Conservation (phyloP, 2,888 invertebrate genomes). For the Poecilus cupreus region DNA sequence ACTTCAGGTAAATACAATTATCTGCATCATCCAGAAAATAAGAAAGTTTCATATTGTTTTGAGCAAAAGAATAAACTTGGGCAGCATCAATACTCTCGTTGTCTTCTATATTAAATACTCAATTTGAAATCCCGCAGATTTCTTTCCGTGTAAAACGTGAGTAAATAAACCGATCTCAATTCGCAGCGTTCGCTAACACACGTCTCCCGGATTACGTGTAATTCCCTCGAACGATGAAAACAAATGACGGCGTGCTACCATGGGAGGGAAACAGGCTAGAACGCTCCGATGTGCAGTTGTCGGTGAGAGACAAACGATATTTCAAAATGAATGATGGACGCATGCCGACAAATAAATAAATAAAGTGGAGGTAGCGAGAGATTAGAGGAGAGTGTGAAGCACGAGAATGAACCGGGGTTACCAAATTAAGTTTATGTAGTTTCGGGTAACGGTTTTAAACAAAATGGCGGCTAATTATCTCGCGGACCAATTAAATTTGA, state of each 20-base stretch:
- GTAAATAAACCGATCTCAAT: slow-evolving; percentile 5
- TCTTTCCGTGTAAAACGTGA: slow-evolving; percentile 17
- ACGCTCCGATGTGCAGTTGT: not conserved
- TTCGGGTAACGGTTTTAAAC: too few species aligned
- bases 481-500: too few species aligned
- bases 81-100: not conserved
- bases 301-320: slow-evolving; percentile 34
- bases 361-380: not conserved
- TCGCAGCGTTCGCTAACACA: slow-evolving; percentile 15
- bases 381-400: too few species aligned
- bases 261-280: not conserved
- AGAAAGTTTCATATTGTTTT: not conserved
- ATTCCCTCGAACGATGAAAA: slow-evolving; percentile 51
- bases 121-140: slow-evolving; percentile 18
- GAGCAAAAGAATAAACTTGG: too few species aligned
- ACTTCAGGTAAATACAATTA: too few species aligned
- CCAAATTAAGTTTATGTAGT: too few species aligned
- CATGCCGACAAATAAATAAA: slow-evolving; percentile 36
- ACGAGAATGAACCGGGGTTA: too few species aligned
- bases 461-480: too few species aligned
- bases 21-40: not conserved
- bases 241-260: slow-evolving; percentile 28
- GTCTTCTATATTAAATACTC: not conserved
- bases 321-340: slow-evolving; percentile 53
- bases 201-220: slow-evolving; percentile 44